Base-by-base conservation (phyloP, 2,113 vertebrate species). In the Lagopus leucura region DNA sequence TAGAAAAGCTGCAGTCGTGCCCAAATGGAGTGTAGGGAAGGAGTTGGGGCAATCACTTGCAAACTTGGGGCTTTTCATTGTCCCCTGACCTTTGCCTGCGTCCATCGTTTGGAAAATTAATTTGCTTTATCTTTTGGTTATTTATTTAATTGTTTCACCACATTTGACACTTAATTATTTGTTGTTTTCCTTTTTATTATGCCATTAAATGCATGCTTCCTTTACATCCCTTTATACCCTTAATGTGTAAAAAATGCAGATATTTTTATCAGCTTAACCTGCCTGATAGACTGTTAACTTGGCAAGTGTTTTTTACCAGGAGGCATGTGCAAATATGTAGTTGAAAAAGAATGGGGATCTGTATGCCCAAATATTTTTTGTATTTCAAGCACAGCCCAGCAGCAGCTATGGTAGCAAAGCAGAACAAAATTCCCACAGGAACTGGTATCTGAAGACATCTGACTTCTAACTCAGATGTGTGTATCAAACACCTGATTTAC, bases 381-480 rank as follows among this genome's bases (percentile, higher is more conserved):
- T 43, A 27, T 47, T 73, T 73, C 40, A 50, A 72, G 47, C 36
- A 5, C 10, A 43, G 54, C 28, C 54, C 71, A 27, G 55, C 75
- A 65, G 14, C 58, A 85, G 82, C 6, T n/a, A 15, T 7, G 18
- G 6, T 66, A 63, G 28, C 42, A 52, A 34, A 72, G 34, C 3
- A 34, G 32, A 52, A 28, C 48, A 78, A 64, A 43, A 32, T 15
- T 1, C 3, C 3, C 25, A 40, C 5, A 88, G 55, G 38, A 81
- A 36, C 61, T 78, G 61, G n/a, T 43, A 17, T 40, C 18, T 55
- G 78, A 45, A 72, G 43, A 6, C 24, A 82, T 57, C 52, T 89
- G 88, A 47, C 63, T 55, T 27, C n/a, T 32, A 75, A 91, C 48
- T 78, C 64, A 71, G 77, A 14, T 89, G 60, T 71, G 65, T 47